Evolutionary conservation across 2,888 invertebrate genomes (phyloP), one percentile per base, ranked within the genome.

Genomic region (Mesorhabditis belari): DNA sequence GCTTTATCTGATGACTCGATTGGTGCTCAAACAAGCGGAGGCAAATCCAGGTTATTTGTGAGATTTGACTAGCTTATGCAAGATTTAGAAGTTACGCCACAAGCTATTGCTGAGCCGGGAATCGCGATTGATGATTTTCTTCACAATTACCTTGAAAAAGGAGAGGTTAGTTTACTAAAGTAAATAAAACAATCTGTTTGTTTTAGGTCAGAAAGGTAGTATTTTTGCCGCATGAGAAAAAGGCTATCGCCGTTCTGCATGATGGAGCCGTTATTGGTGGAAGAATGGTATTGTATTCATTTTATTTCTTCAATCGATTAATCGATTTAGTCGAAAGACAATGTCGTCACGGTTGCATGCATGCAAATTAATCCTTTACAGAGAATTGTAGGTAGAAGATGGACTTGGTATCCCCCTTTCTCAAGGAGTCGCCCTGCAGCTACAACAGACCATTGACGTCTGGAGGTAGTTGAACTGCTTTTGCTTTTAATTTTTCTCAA

Each of bases 221-320:
- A 0, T 73, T 70, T 57, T 60, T 65, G 28, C 71, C 69, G 3
- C 62, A 61, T 4, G 61, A 68, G 49, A 27, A 61, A 19, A 63
- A 68, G 35, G 73, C 73, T 0, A 61, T 73, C 19, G 73, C 68
- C 6, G 64, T 69, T 44, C 60, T 73, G 2, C 66, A 67, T 28
- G 66, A 62, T 3, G 73, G 73, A 62, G 73, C 73, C 4, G 57
- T 71, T 9, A 64, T 73, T 29, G 70, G 70, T 58, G 63, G 65
- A 49, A 55, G 58, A 21, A 44, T 49, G 49, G 66, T 67, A 19
- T 12, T 55, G 28, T 27, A 9, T 3, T n/a, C 6, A 17, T 26
- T 29, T 25, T 44, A 12, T 19, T 27, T 29, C 12, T 21, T 62
- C n/a, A n/a, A n/a, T n/a, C n/a, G n/a, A 6, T 26, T 23, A 28